Percentiles rank a stretch among this genome's conserved stretches.
phyloP scores from a whole-genome alignment of 2,888 invertebrate genomes.

The Dasysyrphus albostriatus region DNA sequence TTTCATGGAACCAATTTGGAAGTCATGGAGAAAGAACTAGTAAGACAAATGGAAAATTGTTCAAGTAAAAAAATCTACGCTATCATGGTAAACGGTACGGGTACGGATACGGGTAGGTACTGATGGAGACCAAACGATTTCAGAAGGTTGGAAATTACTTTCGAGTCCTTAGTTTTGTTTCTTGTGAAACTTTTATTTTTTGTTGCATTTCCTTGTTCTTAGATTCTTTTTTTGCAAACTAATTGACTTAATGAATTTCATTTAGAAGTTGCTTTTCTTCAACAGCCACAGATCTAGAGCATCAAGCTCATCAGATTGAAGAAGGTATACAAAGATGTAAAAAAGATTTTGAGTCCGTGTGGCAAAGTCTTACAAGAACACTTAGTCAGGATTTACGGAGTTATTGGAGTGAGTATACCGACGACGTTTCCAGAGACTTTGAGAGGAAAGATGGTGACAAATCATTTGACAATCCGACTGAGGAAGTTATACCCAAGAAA shows the following conservation, averaged over 20 bases:
- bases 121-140: neutral
- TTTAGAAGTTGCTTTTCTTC: conserved; percentile 20
- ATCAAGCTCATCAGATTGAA: conserved; percentile 31
- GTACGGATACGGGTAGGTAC: no score
- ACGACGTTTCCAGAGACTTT: neutral
- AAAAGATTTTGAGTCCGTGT: conserved; percentile 24
- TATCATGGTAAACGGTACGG: conserved; percentile 16
- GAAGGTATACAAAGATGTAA: conserved; percentile 20
- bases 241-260: conserved; percentile 62
- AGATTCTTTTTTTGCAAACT: conserved; percentile 32
- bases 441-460: neutral
- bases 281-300: conserved; percentile 6
- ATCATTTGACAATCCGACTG: neutral
- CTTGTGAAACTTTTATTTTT: neutral
- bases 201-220: neutral
- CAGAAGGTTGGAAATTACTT: conserved; percentile 32
- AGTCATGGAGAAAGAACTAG: conserved; percentile 20
- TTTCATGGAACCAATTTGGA: conserved; percentile 50
- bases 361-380: conserved; percentile 6
- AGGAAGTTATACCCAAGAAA: conserved; percentile 30
- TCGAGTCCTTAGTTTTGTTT: conserved; percentile 11
- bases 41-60: conserved; percentile 18
- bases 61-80: conserved; percentile 30
- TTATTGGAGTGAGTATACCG: conserved; percentile 15
- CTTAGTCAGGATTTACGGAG: conserved; percentile 30